These are phyloP conservation scores for Coelinius sp. DNA, from an alignment of 2,888 invertebrate species.

Conservation along the genomic window DNA sequence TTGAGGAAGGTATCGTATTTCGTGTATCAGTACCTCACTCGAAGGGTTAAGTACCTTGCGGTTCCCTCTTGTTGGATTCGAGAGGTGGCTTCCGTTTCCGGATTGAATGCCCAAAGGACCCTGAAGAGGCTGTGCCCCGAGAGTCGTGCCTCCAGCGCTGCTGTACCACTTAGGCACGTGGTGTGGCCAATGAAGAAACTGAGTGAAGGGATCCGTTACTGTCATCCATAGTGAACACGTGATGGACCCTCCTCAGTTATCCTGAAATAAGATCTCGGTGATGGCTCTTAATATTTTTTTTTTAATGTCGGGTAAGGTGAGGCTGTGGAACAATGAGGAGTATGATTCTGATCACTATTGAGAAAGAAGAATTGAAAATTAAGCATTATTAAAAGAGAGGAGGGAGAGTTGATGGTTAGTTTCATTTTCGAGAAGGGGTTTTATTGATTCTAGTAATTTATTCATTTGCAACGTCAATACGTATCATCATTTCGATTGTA, in stretches of 20 bases:
- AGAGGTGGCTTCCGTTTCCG: slow-evolving; percentile 68
- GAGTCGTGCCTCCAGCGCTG: slow-evolving; percentile 36
- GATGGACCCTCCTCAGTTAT: slow-evolving; percentile 45
- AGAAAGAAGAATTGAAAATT: neutral
- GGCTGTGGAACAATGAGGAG: neutral
- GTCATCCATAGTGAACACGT: slow-evolving; percentile 38
- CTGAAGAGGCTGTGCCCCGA: slow-evolving; percentile 36
- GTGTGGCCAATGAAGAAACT: slow-evolving; percentile 59
- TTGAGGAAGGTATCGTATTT: slow-evolving; percentile 45
- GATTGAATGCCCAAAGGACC: slow-evolving; percentile 57
- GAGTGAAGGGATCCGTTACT: slow-evolving; percentile 50
- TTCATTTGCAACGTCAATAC: no score
- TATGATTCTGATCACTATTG: neutral
- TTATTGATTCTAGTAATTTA: no score
- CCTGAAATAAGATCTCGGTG: slow-evolving; percentile 49
- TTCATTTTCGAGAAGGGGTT: no score
- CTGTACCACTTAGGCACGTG: slow-evolving; percentile 68
- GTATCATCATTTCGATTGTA: no score
- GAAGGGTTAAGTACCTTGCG: slow-evolving; percentile 63
- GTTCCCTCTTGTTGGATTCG: slow-evolving; percentile 48
- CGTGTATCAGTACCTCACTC: slow-evolving; percentile 55
- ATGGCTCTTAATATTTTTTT: slow-evolving; percentile 23
- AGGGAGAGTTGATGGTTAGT: slow-evolving; percentile 14
- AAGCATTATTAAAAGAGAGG: slow-evolving; percentile 13
- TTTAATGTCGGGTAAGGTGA: neutral